Evolutionary conservation across 2,888 invertebrate species (phyloP).

Genomic region (Tyria jacobaeae): DNA sequence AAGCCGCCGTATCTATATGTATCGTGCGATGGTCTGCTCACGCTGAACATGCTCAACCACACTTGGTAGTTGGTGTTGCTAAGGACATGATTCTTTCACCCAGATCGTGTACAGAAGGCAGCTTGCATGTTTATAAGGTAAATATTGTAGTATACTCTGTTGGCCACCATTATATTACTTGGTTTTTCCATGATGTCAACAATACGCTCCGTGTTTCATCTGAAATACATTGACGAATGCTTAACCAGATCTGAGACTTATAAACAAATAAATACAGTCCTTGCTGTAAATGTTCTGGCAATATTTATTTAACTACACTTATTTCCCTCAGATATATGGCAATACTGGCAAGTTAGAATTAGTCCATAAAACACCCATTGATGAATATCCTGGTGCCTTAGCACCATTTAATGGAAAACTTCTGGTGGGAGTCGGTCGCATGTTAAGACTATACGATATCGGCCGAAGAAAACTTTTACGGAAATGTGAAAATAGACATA

Average conservation of each 20-base stretch:
- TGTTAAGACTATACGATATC: conserved; percentile 97
- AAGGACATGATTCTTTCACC: conserved; percentile 97
- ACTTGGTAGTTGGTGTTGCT: conserved; percentile 95
- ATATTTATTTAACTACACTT: conserved; percentile 2
- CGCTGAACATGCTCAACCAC: conserved; percentile 74
- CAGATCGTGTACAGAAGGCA: conserved; percentile 92
- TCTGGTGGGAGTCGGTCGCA: conserved; percentile 96
- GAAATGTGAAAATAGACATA: conserved; percentile 99
- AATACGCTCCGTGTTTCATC: conserved; percentile 25
- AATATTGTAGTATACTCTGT: not conserved
- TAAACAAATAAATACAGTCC: not conserved
- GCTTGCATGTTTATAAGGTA: conserved; percentile 94
- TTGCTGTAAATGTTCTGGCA: not conserved
- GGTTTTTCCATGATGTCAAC: conserved; percentile 21
- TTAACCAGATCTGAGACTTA: conserved; percentile 24
- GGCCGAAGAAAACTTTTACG: conserved; percentile 96
- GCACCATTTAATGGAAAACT: conserved; percentile 97
- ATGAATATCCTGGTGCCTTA: conserved; percentile 96
- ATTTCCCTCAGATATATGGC: conserved; percentile 84
- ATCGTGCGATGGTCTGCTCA: conserved; percentile 91
- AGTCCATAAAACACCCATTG: conserved; percentile 96
- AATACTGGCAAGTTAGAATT: conserved; percentile 95
- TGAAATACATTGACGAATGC: conserved; percentile 23
- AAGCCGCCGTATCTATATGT: conserved; percentile 96
- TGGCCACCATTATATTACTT: not conserved